phyloP scores from a whole-genome alignment of 1,140 invertebrate genomes.

The Zelostemma sp. region DNA sequence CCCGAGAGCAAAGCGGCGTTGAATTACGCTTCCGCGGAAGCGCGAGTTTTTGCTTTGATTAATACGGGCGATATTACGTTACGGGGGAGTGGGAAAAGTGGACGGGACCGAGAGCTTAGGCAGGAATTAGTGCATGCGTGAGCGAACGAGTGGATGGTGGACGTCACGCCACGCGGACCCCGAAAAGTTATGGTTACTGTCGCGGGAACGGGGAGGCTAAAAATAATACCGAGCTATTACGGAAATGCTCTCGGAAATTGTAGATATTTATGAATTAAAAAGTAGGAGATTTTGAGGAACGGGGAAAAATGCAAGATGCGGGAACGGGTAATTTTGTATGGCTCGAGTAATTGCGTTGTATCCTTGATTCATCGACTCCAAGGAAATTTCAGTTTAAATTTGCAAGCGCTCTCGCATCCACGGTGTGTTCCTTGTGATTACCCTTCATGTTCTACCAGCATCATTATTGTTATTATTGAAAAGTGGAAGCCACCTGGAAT shows the following conservation, averaged over 20 bases:
- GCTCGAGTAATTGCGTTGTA: no score
- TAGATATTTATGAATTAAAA: not conserved
- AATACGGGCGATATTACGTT: constrained; percentile 32
- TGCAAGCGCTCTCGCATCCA: not conserved
- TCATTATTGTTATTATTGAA: not conserved
- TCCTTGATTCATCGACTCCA: no score
- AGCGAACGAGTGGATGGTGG: constrained; percentile 61
- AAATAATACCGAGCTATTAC: constrained; percentile 64
- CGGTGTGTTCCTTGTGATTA: not conserved
- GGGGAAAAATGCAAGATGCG: not conserved
- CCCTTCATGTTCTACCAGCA: not conserved
- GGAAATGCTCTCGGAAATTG: constrained; percentile 27
- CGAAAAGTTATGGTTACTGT: constrained; percentile 66
- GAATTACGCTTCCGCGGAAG: constrained; percentile 28
- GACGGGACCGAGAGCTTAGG: constrained; percentile 34
- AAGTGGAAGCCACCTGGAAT: not conserved
- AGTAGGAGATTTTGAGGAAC: not conserved
- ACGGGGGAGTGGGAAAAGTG: constrained; percentile 10
- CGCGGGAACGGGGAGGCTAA: constrained; percentile 57
- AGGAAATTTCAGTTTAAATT: no score
- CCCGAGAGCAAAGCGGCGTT: constrained; percentile 1
- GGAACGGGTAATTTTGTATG: not conserved
- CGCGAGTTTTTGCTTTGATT: constrained; percentile 36
- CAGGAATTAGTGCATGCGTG: constrained; percentile 58
- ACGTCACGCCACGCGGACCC: constrained; percentile 62